Evolutionary conservation across 2,888 invertebrate species (phyloP).

Genomic region (Chrysomela aeneicollis): DNA sequence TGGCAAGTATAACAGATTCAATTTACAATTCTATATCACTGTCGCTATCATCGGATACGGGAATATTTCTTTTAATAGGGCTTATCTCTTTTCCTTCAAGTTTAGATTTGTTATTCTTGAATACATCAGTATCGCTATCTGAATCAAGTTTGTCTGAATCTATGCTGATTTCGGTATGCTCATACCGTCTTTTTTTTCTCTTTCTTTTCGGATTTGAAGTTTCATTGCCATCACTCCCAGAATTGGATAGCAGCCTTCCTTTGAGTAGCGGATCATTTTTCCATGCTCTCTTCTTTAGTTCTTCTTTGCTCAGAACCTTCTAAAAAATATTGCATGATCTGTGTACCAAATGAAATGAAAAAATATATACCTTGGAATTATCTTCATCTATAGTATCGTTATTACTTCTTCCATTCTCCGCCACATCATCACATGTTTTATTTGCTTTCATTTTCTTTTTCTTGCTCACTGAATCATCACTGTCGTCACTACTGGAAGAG

Average conservation of each 20-base stretch:
- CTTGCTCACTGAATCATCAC: constrained; percentile 20
- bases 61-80: constrained; percentile 34
- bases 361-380: neutral
- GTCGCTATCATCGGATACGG: constrained; percentile 29
- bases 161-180: constrained; percentile 25
- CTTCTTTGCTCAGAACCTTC: constrained; percentile 30
- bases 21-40: constrained; percentile 47
- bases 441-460: constrained; percentile 26
- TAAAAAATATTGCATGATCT: constrained; percentile 12
- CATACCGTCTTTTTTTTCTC: constrained; percentile 26
- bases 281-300: constrained; percentile 37
- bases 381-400: neutral
- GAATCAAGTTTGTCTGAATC: constrained; percentile 28
- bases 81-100: constrained; percentile 25
- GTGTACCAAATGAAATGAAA: neutral
- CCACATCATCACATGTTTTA: constrained; percentile 6
- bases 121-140: constrained; percentile 22
- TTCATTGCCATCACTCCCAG: constrained; percentile 8
- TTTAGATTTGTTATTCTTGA: constrained; percentile 24
- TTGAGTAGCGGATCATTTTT: constrained; percentile 38
- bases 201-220: constrained; percentile 14
- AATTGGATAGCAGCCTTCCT: constrained; percentile 25
- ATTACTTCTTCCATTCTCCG: constrained; percentile 5
- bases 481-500: constrained; percentile 15
- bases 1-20: too few species aligned